A percentile compares a stretch with the other conserved stretches of the same genome.
These are phyloP conservation scores for Tridacna crocea DNA, from an alignment of 2,888 invertebrate genomes.

Conservation along the genomic window DNA sequence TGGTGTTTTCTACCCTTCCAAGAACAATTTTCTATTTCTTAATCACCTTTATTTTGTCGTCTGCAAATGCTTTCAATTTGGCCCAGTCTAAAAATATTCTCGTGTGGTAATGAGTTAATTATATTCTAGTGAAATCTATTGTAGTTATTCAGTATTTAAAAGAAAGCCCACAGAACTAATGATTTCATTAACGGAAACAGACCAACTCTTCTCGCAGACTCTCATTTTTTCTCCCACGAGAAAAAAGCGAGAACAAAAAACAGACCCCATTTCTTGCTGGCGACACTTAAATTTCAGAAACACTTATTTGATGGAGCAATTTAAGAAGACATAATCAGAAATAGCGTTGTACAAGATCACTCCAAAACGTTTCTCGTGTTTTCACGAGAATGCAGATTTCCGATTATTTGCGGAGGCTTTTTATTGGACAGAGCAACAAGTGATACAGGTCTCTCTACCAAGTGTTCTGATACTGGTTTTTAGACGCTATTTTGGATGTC, in stretches of 20 bases:
- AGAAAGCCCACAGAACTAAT: too few relatives aligned
- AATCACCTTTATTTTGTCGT: too few relatives aligned
- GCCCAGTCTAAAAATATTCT: too few relatives aligned
- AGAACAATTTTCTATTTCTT: too few relatives aligned
- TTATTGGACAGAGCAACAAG: conserved; percentile 33
- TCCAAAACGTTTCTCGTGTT: conserved; percentile 61
- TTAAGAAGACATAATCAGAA: conserved; percentile 50
- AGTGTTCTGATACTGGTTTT: conserved; percentile 15
- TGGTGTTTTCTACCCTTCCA: too few relatives aligned
- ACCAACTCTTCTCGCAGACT: too few relatives aligned
- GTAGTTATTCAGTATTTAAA: too few relatives aligned
- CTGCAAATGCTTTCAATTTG: too few relatives aligned
- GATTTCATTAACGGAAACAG: too few relatives aligned
- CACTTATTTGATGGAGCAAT: conserved; percentile 54
- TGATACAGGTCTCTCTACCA: conserved; percentile 8
- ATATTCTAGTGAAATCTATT: too few relatives aligned
- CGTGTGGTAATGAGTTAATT: too few relatives aligned
- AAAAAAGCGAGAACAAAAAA: not conserved
- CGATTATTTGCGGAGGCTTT: conserved; percentile 38
- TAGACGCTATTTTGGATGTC: too few relatives aligned
- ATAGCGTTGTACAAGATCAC: conserved; percentile 53
- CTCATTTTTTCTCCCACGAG: not conserved
- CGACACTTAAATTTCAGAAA: conserved; percentile 28
- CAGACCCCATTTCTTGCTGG: conserved; percentile 16
- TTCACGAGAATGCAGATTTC: conserved; percentile 52